A percentile compares a stretch with the other conserved stretches of the same genome.
Evolutionary conservation across 2,113 vertebrate genomes (phyloP).

Genomic region (Mesoclemmys tuberculata): DNA sequence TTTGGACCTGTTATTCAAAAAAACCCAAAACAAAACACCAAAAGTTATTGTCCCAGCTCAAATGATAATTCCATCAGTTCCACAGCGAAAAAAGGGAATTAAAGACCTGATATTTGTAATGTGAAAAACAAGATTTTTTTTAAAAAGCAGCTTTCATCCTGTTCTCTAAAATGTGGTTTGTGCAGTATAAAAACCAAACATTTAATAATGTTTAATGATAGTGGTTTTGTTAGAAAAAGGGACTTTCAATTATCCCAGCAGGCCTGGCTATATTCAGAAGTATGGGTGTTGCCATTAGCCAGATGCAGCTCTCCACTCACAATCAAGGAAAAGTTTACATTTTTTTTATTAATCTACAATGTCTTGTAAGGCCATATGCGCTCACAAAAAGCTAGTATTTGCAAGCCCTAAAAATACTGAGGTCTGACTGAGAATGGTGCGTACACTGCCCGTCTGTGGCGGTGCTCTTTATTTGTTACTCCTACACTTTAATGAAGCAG

Average conservation of each 20-base stretch:
- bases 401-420: background rate
- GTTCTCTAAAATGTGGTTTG: background rate
- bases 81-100: background rate
- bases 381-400: background rate
- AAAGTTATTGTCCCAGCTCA: background rate
- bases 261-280: background rate
- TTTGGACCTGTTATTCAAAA: background rate
- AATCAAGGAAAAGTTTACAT: background rate
- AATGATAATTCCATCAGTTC: background rate
- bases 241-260: background rate
- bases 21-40: background rate
- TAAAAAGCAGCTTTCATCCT: background rate
- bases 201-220: background rate
- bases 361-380: background rate
- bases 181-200: background rate
- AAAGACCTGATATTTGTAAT: background rate
- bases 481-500: background rate
- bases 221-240: background rate
- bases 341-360: background rate
- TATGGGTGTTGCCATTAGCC: background rate
- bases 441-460: background rate
- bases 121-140: background rate
- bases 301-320: background rate
- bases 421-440: background rate
- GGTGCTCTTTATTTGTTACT: background rate